Percentiles rank a stretch among this genome's conserved stretches.
Conservation (phyloP, 2,113 vertebrate species). For the Narcine bancroftii region DNA sequence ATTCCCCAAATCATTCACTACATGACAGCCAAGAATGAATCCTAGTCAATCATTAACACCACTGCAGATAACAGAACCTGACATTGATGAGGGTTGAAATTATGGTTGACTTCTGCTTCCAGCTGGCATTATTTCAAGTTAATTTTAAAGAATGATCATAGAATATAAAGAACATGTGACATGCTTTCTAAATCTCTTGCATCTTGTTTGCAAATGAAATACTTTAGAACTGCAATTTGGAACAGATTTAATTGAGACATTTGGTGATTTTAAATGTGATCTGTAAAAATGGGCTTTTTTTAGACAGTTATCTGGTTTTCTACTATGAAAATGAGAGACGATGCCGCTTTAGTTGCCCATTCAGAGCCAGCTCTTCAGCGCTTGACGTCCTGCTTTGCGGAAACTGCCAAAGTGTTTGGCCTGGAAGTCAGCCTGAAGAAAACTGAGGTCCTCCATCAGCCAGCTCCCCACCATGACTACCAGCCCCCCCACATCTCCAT, state of each 20-base stretch:
- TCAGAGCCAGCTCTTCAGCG: too few relatives aligned
- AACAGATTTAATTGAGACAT: slow-evolving; percentile 19
- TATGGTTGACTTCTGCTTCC: slow-evolving; percentile 2
- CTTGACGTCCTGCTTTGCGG: too few relatives aligned
- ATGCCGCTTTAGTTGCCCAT: too few relatives aligned
- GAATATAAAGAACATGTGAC: background rate
- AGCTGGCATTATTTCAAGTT: background rate
- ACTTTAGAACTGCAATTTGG: background rate
- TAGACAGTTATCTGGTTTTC: background rate
- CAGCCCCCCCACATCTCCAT: too few relatives aligned
- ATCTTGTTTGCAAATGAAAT: slow-evolving; percentile 1
- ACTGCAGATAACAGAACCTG: background rate
- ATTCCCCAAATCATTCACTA: background rate
- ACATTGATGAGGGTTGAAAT: background rate
- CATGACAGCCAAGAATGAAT: background rate
- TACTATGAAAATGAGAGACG: background rate
- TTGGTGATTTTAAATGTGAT: background rate
- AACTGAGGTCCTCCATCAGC: too few relatives aligned
- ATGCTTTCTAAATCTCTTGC: background rate
- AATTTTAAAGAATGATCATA: background rate
- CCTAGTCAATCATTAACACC: background rate
- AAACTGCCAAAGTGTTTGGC: background rate
- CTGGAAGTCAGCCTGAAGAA: too few relatives aligned
- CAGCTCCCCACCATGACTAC: too few relatives aligned
- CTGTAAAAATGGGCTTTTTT: background rate